Conservation (phyloP, 2,888 invertebrate species). For the Acleris holmiana region DNA sequence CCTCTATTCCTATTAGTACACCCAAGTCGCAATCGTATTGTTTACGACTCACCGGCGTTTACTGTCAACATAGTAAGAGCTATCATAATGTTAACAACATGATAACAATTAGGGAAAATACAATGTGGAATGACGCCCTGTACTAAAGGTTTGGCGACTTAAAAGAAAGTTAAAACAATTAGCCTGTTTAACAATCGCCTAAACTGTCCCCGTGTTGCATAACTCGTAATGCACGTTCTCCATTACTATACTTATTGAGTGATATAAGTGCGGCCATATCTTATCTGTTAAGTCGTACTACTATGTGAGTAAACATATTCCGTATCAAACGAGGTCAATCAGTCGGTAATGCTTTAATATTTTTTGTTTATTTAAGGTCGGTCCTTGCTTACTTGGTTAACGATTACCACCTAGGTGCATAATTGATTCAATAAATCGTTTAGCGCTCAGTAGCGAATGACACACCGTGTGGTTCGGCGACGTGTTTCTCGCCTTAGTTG, state of each 20-base stretch:
- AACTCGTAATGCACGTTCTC: conserved; percentile 33
- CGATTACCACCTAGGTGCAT: conserved; percentile 14
- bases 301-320: conserved; percentile 56
- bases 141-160: no score
- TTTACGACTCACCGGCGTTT: no score
- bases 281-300: conserved; percentile 65
- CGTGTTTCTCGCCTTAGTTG: no score
- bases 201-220: conserved; percentile 20
- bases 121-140: no score
- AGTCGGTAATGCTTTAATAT: conserved; percentile 48
- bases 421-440: no score
- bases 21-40: no score
- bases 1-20: no score
- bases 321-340: conserved; percentile 74
- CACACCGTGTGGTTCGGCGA: no score
- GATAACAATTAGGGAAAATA: no score
- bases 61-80: no score
- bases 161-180: background rate
- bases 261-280: conserved; percentile 38
- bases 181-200: background rate
- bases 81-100: no score
- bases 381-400: conserved; percentile 26
- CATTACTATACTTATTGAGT: conserved; percentile 36
- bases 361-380: conserved; percentile 41
- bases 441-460: no score